These are phyloP conservation scores for Metacarcinus magister DNA, from an alignment of 2,888 invertebrate genomes.

Conservation along the genomic window DNA sequence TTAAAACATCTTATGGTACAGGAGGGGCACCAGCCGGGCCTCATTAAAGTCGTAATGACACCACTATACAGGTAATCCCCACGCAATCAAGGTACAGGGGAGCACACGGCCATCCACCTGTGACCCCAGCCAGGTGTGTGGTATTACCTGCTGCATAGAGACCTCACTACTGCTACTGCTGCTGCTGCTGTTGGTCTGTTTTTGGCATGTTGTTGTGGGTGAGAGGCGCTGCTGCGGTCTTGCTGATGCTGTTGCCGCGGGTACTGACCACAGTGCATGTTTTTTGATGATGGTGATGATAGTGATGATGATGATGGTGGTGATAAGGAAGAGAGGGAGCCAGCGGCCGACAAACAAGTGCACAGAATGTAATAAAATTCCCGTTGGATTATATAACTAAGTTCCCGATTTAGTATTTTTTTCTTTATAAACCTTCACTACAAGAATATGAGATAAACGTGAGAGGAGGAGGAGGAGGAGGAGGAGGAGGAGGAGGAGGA, in stretches of 20 bases:
- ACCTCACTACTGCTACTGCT: neutral
- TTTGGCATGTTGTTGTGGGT: neutral
- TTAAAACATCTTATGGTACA: conserved; percentile 9
- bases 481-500: neutral
- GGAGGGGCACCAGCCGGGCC: neutral
- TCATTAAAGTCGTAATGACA: neutral
- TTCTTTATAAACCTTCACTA: neutral
- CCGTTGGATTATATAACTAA: neutral
- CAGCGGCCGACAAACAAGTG: neutral
- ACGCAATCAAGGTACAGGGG: conserved; percentile 21
- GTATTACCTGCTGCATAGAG: neutral
- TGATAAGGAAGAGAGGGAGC: neutral
- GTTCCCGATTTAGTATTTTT: neutral
- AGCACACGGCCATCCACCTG: neutral
- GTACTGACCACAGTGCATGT: neutral
- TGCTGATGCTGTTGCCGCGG: neutral
- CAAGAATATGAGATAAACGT: neutral
- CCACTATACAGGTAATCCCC: conserved; percentile 41
- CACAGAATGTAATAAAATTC: neutral
- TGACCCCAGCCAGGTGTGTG: neutral
- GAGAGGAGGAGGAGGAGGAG: neutral
- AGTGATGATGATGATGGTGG: neutral
- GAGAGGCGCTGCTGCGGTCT: neutral
- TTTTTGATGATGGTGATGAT: neutral
- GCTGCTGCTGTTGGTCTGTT: neutral